These are phyloP conservation scores for Drosophila pruinosa DNA, from an alignment of 1,140 invertebrate species.

Conservation along the genomic window DNA sequence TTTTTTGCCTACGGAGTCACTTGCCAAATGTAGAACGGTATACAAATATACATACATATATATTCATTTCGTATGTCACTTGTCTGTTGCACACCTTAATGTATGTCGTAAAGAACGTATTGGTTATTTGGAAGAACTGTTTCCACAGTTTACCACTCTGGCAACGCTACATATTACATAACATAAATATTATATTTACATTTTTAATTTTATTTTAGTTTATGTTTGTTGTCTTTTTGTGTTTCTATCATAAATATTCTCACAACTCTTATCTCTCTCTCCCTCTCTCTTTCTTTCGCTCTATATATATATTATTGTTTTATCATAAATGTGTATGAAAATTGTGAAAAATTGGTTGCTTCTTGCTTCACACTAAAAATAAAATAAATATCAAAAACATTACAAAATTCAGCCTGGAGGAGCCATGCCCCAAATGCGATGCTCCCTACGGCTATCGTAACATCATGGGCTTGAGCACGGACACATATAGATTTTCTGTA, in stretches of 20 bases:
- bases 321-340: constrained; percentile 46
- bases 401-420: constrained; percentile 85
- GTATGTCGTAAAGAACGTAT: constrained; percentile 9
- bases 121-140: background rate
- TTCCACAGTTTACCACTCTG: background rate
- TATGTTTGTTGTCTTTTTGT: constrained; percentile 36
- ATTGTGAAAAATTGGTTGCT: constrained; percentile 46
- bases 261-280: constrained; percentile 43
- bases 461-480: constrained; percentile 93
- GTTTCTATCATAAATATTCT: constrained; percentile 36
- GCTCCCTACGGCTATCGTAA: constrained; percentile 97
- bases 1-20: too few relatives aligned
- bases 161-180: background rate
- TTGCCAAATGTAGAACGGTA: background rate
- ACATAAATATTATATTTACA: background rate
- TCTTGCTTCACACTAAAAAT: constrained; percentile 36
- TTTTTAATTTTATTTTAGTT: constrained; percentile 27
- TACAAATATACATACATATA: constrained; percentile 13
- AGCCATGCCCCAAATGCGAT: constrained; percentile 87
- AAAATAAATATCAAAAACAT: constrained; percentile 20
- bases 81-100: constrained; percentile 12
- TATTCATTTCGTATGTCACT: constrained; percentile 23
- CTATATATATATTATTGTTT: constrained; percentile 33
- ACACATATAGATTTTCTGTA: constrained; percentile 90
- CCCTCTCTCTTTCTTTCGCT: constrained; percentile 50